Percentiles rank a stretch among this genome's conserved stretches.
phyloP scores from a whole-genome alignment of 2,113 vertebrate genomes.

The Turnix velox region DNA sequence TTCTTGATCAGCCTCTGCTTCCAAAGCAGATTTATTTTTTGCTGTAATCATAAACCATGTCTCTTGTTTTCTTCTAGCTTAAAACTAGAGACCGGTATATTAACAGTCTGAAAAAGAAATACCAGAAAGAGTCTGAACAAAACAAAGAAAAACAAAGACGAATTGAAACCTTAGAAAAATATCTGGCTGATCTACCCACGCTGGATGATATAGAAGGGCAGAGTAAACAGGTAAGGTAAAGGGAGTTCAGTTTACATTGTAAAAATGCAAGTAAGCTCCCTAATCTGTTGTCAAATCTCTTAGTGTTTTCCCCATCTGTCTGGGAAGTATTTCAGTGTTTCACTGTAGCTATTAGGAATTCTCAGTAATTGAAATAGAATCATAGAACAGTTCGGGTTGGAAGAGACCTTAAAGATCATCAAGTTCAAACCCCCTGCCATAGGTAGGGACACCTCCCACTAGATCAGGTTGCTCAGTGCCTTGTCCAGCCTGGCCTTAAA shows the following conservation, averaged over 20 bases:
- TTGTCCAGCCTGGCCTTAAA: no score
- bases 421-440: no score
- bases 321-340: neutral
- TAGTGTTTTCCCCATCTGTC: neutral
- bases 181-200: constrained; percentile 90
- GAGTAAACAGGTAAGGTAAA: constrained; percentile 80
- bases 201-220: constrained; percentile 88
- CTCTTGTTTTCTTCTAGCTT: constrained; percentile 76
- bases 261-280: neutral
- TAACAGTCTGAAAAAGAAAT: constrained; percentile 92
- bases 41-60: neutral
- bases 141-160: constrained; percentile 91
- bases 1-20: neutral
- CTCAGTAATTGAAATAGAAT: neutral
- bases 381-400: no score
- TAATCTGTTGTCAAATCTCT: neutral
- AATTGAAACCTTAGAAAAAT: constrained; percentile 95
- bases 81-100: constrained; percentile 96
- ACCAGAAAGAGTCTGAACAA: constrained; percentile 88
- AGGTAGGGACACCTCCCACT: no score
- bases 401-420: no score
- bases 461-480: no score
- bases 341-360: neutral
- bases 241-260: neutral
- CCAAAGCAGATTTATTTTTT: neutral